Percentiles rank a stretch among this genome's conserved stretches.
Conservation (phyloP, 2,797 vertebrate species). For the Alosa sapidissima region DNA sequence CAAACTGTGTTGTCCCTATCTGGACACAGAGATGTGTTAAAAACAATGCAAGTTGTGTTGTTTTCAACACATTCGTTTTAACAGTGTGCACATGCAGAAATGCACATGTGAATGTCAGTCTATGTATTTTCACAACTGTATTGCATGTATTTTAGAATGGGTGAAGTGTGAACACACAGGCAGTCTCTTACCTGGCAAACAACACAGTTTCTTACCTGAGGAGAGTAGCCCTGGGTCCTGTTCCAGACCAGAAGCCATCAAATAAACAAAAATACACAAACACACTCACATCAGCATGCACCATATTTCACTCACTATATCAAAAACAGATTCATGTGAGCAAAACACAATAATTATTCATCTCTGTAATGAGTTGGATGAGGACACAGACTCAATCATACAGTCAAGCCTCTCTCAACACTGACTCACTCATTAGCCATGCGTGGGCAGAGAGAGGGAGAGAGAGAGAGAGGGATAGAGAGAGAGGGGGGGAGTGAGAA, state of each 20-base stretch:
- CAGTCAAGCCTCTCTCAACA: background rate
- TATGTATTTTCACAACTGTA: too few relatives aligned
- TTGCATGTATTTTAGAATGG: too few relatives aligned
- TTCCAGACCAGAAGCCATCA: conserved; percentile 35
- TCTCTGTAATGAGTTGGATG: background rate
- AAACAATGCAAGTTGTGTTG: too few relatives aligned
- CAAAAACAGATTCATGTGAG: background rate
- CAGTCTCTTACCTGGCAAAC: background rate
- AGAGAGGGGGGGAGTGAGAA: too few relatives aligned
- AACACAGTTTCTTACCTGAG: conserved; percentile 66
- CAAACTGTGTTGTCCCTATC: too few relatives aligned
- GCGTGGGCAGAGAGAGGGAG: background rate
- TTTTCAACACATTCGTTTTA: too few relatives aligned
- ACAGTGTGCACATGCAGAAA: too few relatives aligned
- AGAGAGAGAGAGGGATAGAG: background rate
- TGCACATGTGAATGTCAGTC: too few relatives aligned
- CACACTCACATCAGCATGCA: background rate
- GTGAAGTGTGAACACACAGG: background rate
- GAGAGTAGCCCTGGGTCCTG: conserved; percentile 74
- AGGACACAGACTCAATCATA: background rate
- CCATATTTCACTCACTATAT: background rate
- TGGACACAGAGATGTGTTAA: too few relatives aligned
- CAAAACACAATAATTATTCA: background rate
- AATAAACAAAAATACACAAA: conserved; percentile 6
- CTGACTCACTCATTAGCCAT: conserved; percentile 8